phyloP scores from a whole-genome alignment of 2,113 vertebrate genomes.

The Globicephala melas region DNA sequence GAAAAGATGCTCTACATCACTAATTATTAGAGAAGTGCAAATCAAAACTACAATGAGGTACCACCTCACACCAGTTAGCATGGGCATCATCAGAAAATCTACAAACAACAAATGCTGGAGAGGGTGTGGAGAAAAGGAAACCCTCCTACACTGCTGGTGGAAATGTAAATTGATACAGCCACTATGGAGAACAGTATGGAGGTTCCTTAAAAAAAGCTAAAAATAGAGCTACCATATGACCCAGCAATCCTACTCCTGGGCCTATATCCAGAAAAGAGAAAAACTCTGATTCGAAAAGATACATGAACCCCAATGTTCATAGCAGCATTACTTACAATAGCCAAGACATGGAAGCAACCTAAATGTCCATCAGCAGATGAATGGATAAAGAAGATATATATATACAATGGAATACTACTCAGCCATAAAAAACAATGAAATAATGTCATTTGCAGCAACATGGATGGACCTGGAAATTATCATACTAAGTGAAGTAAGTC shows the following conservation, averaged over 20 bases:
- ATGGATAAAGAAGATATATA: neutral
- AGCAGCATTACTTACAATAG: neutral
- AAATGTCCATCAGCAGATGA: neutral
- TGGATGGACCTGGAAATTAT: too few species aligned
- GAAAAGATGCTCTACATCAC: too few species aligned
- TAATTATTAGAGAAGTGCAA: too few species aligned
- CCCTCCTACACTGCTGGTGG: neutral
- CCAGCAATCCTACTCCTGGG: neutral
- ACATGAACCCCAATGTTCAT: neutral
- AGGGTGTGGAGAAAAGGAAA: neutral
- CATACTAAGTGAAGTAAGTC: too few species aligned
- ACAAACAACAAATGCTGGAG: too few species aligned
- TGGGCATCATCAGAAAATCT: too few species aligned
- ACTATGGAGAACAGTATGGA: neutral
- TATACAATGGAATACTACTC: neutral
- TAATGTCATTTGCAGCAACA: too few species aligned
- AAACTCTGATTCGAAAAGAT: neutral
- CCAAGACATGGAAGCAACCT: neutral
- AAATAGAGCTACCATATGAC: neutral
- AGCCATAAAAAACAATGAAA: too few species aligned
- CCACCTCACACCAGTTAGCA: too few species aligned
- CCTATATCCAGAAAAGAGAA: neutral
- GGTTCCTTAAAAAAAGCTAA: neutral
- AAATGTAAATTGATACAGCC: neutral
- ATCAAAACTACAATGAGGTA: too few species aligned